Conservation (phyloP, 2,888 invertebrate species). For the Barypeithes pellucidus region DNA sequence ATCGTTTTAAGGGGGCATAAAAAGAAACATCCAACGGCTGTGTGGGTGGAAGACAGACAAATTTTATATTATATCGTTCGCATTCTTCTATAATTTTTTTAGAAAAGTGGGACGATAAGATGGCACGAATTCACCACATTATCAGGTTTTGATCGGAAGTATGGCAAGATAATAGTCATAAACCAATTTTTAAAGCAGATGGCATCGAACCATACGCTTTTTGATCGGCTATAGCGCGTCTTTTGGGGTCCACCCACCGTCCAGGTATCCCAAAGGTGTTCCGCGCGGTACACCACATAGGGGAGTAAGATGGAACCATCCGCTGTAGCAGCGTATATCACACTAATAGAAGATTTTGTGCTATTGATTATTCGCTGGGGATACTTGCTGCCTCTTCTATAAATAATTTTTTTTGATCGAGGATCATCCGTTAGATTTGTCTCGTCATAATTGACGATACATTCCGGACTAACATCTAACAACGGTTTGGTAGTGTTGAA, state of each 20-base stretch:
- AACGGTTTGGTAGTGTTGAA: constrained; percentile 50
- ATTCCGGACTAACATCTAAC: constrained; percentile 43
- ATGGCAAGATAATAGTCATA: constrained; percentile 47
- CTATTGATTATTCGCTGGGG: constrained; percentile 23
- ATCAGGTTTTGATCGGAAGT: constrained; percentile 46
- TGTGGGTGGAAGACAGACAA: constrained; percentile 12
- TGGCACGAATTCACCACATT: constrained; percentile 50
- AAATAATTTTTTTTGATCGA: constrained; percentile 44
- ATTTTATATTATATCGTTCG: constrained; percentile 24
- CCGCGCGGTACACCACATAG: constrained; percentile 24
- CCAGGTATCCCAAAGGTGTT: constrained; percentile 15
- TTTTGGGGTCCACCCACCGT: constrained; percentile 5
- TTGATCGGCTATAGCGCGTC: constrained; percentile 16
- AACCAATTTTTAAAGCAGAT: constrained; percentile 53
- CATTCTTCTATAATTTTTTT: constrained; percentile 35
- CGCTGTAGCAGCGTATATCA: constrained; percentile 65
- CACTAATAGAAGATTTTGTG: constrained; percentile 57
- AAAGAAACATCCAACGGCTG: constrained; percentile 29
- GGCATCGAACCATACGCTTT: constrained; percentile 40
- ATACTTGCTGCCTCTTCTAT: constrained; percentile 46
- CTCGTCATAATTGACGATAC: constrained; percentile 22
- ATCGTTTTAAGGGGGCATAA: constrained; percentile 26
- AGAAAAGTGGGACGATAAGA: constrained; percentile 46
- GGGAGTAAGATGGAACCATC: constrained; percentile 63
- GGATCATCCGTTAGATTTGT: constrained; percentile 27